Base-by-base conservation (phyloP, 1,140 invertebrate genomes). In the Drosophila paulistorum region DNA sequence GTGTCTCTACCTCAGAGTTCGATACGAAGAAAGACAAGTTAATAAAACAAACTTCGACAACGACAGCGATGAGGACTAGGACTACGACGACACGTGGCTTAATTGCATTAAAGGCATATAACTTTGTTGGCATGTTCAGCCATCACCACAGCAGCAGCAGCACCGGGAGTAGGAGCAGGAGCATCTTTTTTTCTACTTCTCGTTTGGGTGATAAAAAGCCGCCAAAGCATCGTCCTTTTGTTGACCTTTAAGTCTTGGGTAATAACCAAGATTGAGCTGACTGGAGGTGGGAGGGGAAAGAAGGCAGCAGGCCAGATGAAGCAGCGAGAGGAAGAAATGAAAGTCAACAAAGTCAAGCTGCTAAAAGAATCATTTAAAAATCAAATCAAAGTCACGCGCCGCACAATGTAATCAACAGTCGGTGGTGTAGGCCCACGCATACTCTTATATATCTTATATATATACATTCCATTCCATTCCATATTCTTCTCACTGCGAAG, bases 351-450 rank as follows among this genome's bases (percentile, higher is more conserved):
- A 74, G 76, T 54, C 68, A 67, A 77, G 81, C 81, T 81, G 78
- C 81, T 64, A 86, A 79, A 76, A 67, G 77, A 89, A 89, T 89
- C 81, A 89, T 89, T 89, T 89, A 89, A 84, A 89, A 89, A 81
- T 89, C 84, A 89, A 89, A 89, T 89, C 84, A 89, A 89, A 89
- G 84, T 89, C 84, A 89, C 85, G 84, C 84, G 84, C 77, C 85
- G 74, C 80, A 51, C 45, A 90, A 89, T 73, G 71, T 87, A 84
- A 89, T 87, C 84, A 89, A 74, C 83, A 77, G 81, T 74, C 60
- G 55, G 42, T 57, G 1, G 23, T 55, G 59, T 60, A 41, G 63
- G 42, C 35, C 48, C 10, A 35, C 5, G 68, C 11, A n/a, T 26
- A 14, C 26, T 51, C n/a, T 14, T 9, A 23, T 14, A 42, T 30